Evolutionary conservation across 2,797 vertebrate species (phyloP).

Genomic region (Cheirogaleus major): DNA sequence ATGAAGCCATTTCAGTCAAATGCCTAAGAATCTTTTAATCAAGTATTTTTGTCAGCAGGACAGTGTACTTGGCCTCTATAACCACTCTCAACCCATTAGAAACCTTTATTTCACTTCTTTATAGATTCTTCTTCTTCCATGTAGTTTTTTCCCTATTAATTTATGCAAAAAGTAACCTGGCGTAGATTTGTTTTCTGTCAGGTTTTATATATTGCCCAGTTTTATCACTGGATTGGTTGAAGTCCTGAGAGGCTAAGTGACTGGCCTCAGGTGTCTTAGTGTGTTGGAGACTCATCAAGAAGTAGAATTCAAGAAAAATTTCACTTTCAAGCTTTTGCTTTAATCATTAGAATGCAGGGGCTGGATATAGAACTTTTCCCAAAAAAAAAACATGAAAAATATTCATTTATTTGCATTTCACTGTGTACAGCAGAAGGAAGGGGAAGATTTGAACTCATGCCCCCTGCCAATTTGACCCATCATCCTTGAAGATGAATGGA

Average conservation of each 20-base stretch:
- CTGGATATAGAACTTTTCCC: not conserved
- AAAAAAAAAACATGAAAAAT: not conserved
- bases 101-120: not conserved
- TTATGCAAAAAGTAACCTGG: slow-evolving; percentile 67
- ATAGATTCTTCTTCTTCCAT: not conserved
- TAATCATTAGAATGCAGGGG: not conserved
- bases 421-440: not conserved
- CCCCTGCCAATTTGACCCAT: too few species aligned
- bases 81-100: slow-evolving; percentile 57
- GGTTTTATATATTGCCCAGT: slow-evolving; percentile 56
- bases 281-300: slow-evolving; percentile 2
- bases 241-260: slow-evolving; percentile 55
- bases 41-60: slow-evolving; percentile 64
- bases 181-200: slow-evolving; percentile 35
- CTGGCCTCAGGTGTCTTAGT: not conserved
- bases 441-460: not conserved
- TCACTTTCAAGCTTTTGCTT: slow-evolving; percentile 43
- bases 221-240: slow-evolving; percentile 71
- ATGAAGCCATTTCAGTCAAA: slow-evolving; percentile 55
- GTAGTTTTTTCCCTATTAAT: not conserved
- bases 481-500: not conserved
- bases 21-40: slow-evolving; percentile 59
- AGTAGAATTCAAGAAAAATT: slow-evolving; percentile 61
- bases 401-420: not conserved
- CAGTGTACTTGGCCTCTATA: slow-evolving; percentile 55